Conservation (phyloP, 23 tunicate species). For the Halocynthia aurantium region DNA sequence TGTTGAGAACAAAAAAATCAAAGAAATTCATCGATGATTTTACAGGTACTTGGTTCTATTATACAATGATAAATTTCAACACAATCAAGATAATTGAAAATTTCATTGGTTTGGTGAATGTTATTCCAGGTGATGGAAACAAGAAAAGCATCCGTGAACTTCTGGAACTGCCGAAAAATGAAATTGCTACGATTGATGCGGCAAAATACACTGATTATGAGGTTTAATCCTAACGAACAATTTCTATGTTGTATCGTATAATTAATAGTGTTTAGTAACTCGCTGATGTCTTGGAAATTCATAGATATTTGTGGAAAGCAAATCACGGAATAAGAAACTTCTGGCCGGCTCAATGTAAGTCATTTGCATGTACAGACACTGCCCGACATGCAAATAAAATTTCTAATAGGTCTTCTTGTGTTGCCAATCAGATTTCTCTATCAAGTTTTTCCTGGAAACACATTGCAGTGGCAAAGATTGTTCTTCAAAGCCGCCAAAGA, state of each 20-base stretch:
- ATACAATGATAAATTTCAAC: background rate
- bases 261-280: background rate
- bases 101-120: background rate
- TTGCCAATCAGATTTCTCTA: constrained; percentile 50
- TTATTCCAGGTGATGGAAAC: constrained; percentile 38
- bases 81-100: background rate
- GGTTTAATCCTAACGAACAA: background rate
- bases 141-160: constrained; percentile 38
- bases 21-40: constrained; percentile 74
- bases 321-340: constrained; percentile 70
- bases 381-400: background rate
- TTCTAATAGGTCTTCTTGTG: background rate
- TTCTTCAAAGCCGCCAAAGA: constrained; percentile 83
- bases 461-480: constrained; percentile 61
- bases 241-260: background rate
- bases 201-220: constrained; percentile 41
- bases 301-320: constrained; percentile 79
- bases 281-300: background rate
- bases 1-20: constrained; percentile 43
- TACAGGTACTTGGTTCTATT: constrained; percentile 31
- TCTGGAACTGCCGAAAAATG: constrained; percentile 48
- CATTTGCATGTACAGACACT: background rate
- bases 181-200: constrained; percentile 56
- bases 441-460: constrained; percentile 94
- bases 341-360: constrained; percentile 60